Percentiles rank a stretch among this genome's conserved stretches.
phyloP scores from a whole-genome alignment of 2,797 vertebrate species.

The Malurus leucopterus region DNA sequence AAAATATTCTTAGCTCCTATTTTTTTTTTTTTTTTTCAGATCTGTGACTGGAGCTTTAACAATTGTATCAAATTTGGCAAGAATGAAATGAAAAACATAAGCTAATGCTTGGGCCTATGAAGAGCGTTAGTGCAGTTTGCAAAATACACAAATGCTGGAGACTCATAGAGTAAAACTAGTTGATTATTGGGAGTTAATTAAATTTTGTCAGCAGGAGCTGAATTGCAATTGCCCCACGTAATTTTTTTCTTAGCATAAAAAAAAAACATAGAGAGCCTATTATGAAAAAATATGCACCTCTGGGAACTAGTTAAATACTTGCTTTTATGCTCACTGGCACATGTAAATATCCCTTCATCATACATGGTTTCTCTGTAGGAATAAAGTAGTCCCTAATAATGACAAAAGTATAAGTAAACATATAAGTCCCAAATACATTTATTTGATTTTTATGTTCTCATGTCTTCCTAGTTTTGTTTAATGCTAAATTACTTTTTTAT shows the following conservation, averaged over 20 bases:
- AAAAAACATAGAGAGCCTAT: background rate
- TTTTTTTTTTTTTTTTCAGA: background rate
- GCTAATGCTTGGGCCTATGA: background rate
- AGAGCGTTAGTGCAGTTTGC: background rate
- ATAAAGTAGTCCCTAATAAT: background rate
- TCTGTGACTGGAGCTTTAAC: background rate
- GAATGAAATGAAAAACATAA: background rate
- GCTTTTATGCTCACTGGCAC: background rate
- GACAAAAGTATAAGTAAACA: background rate
- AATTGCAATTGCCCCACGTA: background rate
- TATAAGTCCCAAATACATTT: background rate
- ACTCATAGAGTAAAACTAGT: background rate
- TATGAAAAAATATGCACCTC: background rate
- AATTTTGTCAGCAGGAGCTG: background rate
- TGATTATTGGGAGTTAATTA: background rate
- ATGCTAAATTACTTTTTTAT: background rate
- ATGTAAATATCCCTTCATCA: background rate
- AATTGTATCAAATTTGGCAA: background rate
- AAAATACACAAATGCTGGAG: background rate
- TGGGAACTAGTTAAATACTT: background rate
- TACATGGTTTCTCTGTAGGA: background rate
- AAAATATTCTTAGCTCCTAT: background rate
- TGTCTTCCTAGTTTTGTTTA: background rate
- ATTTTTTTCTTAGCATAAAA: background rate
- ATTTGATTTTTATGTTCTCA: background rate